Evolutionary conservation across 1,140 invertebrate genomes (phyloP), one percentile per base, ranked within the genome.

Genomic region (Palaemon carinicauda): DNA sequence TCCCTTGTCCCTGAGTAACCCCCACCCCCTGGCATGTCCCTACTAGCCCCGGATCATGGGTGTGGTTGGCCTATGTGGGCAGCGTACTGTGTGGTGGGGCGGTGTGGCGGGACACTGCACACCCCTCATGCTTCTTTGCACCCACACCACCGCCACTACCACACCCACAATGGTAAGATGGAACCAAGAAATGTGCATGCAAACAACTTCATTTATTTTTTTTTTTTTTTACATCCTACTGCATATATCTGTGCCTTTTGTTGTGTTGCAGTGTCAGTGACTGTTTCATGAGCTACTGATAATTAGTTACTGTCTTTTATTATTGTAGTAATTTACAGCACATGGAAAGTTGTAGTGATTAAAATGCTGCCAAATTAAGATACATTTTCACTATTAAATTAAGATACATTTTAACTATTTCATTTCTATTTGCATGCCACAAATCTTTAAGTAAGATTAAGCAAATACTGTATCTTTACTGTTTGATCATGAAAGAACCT

Each of bases 121-220:
- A 27, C 75, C 78, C 84, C 84, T 75, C 84, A 69, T 65, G 71
- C 84, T 69, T 86, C 84, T 77, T 69, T 78, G 24, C 75, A 33
- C 77, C 52, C 84, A 54, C 84, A 78, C 84, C 84, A 80, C 60
- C 84, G 84, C 84, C 84, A 86, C 84, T 86, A 86, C 84, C 84
- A 86, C 84, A 86, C 84, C 84, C 84, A 86, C 84, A 86, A 86
- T 79, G 84, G 84, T 86, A 86, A 86, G 84, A 73, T 80, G 77
- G 53, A 73, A 73, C 77, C 52, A 53, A 50, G n/a, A 41, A 52
- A 21, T 86, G 84, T 86, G 75, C 65, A 74, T 86, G 75, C 65
- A 54, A 71, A 60, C 65, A 52, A 54, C 77, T 51, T 80, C 31
- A n/a, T 69, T 85, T 65, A 1, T 78, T 31, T 71, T 69, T 85